Base-by-base conservation (phyloP, 2,113 vertebrate genomes). In the Plestiodon gilberti region DNA sequence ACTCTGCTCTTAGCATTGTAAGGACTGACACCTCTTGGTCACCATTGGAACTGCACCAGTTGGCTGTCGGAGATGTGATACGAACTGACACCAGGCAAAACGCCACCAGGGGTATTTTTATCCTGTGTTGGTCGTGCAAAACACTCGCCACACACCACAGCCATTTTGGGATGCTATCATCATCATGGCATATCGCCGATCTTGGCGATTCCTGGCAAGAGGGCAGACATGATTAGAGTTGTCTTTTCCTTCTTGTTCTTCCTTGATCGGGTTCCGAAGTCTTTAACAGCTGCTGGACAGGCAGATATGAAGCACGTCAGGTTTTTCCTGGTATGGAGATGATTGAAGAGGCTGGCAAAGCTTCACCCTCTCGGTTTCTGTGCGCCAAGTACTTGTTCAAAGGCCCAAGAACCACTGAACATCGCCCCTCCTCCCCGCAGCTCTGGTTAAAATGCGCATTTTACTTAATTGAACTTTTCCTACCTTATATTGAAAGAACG, bases 11-110 rank as follows among this genome's bases (percentile, higher is more conserved):
- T n/a, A 74, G 65, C 70, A 57, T 30, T 65, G 62, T 40, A 25
- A 89, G 91, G 80, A 89, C 90, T 84, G 94, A 74, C 80, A 52
- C 89, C 84, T 89, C 84, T 80, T 75, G 94, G 91, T 67, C 20
- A 25, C 22, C 20, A 3, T 2, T 2, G 17, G 0, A 6, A 8
- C 2, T 23, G 55, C 65, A 0, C 2, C 3, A 3, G 9, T 20
- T 1, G 2, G 1, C 22, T 30, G 13, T 5, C 13, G 73, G 82
- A 52, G 62, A 3, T 1, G 5, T n/a, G 3, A 28, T 25, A 10
- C 6, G 13, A 70, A 35, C 6, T 38, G 69, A 35, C 69, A 18
- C 69, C 6, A 0, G 43, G 20, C 33, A 38, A 35, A 38, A 38
- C 13, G 18, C 61, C 17, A 5, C 15, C 61, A 33, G 18, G 35